phyloP scores from a whole-genome alignment of 1,140 invertebrate genomes.

The Sminthurides bifidus region DNA sequence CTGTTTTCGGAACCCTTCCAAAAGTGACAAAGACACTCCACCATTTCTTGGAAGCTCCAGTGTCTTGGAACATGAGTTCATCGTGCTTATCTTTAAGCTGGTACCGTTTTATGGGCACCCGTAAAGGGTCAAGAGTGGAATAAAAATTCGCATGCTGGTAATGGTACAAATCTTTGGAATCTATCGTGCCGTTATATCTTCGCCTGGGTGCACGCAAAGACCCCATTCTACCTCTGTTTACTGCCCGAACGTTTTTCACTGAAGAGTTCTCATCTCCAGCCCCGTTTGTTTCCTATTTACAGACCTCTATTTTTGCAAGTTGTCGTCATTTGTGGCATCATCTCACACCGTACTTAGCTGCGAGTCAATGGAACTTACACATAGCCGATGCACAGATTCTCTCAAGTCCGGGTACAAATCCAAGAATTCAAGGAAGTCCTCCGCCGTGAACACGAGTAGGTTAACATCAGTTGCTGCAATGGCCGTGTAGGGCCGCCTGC shows the following conservation, averaged over 20 bases:
- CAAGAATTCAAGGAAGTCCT: conserved; percentile 23
- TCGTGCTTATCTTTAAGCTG: not conserved
- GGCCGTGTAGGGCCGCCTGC: conserved; percentile 16
- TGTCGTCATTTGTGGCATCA: too few relatives aligned
- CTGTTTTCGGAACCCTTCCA: conserved; percentile 21
- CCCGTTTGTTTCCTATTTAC: too few relatives aligned
- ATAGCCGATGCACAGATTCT: conserved; percentile 6
- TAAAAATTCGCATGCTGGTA: too few relatives aligned
- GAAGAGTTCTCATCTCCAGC: too few relatives aligned
- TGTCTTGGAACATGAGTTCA: not conserved
- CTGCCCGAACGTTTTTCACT: too few relatives aligned
- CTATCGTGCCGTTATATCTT: too few relatives aligned
- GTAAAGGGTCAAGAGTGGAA: not conserved
- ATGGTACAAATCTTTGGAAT: too few relatives aligned
- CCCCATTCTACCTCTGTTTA: too few relatives aligned
- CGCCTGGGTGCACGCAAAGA: too few relatives aligned
- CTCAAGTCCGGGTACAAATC: conserved; percentile 21
- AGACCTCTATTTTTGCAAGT: too few relatives aligned
- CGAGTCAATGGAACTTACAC: too few relatives aligned
- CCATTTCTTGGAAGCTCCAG: conserved; percentile 6
- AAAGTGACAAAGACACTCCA: conserved; percentile 24
- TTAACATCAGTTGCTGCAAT: conserved; percentile 18
- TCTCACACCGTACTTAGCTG: too few relatives aligned
- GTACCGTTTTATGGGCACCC: not conserved
- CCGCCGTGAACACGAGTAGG: conserved; percentile 14